Conservation (phyloP, 64 coral and sea anemone species). For the Montipora sp. region DNA sequence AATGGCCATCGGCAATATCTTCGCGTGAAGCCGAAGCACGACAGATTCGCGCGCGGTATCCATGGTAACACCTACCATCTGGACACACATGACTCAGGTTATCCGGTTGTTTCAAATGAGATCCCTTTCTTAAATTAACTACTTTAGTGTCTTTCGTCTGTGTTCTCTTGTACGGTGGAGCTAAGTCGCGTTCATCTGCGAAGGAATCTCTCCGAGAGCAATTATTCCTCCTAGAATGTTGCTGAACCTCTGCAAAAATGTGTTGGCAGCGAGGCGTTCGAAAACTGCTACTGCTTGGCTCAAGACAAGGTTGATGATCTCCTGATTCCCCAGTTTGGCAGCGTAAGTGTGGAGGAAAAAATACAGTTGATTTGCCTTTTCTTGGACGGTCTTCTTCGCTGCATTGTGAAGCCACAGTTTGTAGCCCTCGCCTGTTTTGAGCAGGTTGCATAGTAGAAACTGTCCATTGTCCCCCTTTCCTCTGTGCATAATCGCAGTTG, state of each 20-base stretch:
- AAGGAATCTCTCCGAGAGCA: slow-evolving; percentile 1
- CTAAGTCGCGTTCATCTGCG: not conserved
- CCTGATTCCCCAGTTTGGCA: not conserved
- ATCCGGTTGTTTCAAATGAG: not conserved
- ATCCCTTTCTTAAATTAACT: not conserved
- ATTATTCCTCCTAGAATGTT: not conserved
- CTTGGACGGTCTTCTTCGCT: not conserved
- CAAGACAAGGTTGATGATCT: not conserved
- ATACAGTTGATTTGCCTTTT: not conserved
- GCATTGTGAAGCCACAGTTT: not conserved
- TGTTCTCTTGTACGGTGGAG: not conserved
- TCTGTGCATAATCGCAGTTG: not conserved
- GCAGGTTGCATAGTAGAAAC: not conserved
- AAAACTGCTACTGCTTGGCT: not conserved
- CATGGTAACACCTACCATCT: not conserved
- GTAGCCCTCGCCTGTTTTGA: not conserved
- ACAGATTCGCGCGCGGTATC: not conserved
- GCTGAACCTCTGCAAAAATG: not conserved
- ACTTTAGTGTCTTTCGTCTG: not conserved
- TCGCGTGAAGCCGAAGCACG: not conserved
- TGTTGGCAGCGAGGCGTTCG: not conserved
- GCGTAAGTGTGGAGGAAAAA: not conserved
- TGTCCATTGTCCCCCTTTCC: not conserved
- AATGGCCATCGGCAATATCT: not conserved
- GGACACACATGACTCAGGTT: not conserved